Percentiles rank a stretch among this genome's conserved stretches.
These are phyloP conservation scores for Petrocephalus sullivani DNA, from an alignment of 2,797 vertebrate species.

Conservation along the genomic window DNA sequence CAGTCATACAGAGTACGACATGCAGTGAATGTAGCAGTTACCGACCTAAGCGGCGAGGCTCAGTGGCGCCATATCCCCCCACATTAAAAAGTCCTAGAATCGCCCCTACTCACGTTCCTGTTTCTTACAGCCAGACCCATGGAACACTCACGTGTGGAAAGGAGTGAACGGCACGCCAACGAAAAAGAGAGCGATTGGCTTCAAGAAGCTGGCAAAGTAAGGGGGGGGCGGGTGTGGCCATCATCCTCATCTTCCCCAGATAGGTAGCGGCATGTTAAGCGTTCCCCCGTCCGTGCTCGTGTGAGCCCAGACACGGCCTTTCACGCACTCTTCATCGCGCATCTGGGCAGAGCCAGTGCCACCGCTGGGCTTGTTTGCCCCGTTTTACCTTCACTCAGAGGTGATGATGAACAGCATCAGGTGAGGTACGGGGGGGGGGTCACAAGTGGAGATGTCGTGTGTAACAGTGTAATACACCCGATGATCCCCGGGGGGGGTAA, in stretches of 20 bases:
- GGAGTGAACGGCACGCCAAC: conserved; percentile 92
- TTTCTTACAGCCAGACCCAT: conserved; percentile 75
- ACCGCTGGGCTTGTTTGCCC: neutral
- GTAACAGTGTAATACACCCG: conserved; percentile 48
- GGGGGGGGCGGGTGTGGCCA: conserved; percentile 37
- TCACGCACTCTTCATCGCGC: neutral
- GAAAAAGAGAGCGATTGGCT: conserved; percentile 92
- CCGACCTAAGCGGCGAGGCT: too few species aligned
- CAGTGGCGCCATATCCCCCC: too few species aligned
- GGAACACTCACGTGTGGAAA: conserved; percentile 93
- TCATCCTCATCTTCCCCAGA: neutral
- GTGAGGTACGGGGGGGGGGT: conserved; percentile 33
- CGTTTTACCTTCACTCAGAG: neutral
- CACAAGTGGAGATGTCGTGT: conserved; percentile 31
- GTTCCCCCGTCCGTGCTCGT: neutral
- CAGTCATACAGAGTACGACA: too few species aligned
- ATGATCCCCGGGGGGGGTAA: conserved; percentile 56
- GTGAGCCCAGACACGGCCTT: neutral
- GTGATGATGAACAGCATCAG: conserved; percentile 16
- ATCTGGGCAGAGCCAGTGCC: neutral
- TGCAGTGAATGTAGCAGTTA: too few species aligned
- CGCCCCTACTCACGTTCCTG: neutral
- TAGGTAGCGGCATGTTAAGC: neutral
- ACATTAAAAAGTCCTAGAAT: too few species aligned
- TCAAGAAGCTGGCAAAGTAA: conserved; percentile 98